Percentiles rank a stretch among this genome's conserved stretches.
These are phyloP conservation scores for Drosophila austrosaltans DNA, from an alignment of 2,888 invertebrate genomes.

Conservation along the genomic window DNA sequence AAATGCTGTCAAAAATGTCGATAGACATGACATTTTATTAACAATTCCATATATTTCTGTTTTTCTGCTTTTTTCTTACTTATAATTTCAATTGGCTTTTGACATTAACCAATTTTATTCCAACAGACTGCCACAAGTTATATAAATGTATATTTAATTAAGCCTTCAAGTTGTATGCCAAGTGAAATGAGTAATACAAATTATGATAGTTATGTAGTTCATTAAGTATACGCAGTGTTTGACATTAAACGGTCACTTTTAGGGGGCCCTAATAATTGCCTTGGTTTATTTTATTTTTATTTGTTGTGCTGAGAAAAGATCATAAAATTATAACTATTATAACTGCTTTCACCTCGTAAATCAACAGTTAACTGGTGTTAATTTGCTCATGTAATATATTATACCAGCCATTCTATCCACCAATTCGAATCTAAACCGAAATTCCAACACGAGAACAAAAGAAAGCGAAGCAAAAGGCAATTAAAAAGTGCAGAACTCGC, in stretches of 20 bases:
- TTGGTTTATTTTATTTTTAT: neutral
- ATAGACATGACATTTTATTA: constrained; percentile 7
- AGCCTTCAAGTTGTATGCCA: constrained; percentile 3
- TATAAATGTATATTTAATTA: constrained; percentile 1
- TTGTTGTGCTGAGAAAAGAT: neutral
- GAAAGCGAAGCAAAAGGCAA: constrained; percentile 38
- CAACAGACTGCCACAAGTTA: neutral
- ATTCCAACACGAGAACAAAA: constrained; percentile 31
- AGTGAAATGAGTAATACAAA: constrained; percentile 1
- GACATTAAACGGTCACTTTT: neutral
- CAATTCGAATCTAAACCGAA: constrained; percentile 30
- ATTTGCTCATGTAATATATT: constrained; percentile 45
- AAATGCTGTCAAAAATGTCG: constrained; percentile 7
- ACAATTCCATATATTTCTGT: neutral
- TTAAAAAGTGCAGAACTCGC: constrained; percentile 19
- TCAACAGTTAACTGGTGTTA: constrained; percentile 40
- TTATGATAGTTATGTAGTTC: constrained; percentile 1
- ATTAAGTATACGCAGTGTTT: constrained; percentile 1
- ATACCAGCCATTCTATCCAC: constrained; percentile 19
- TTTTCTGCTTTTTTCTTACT: too few species aligned
- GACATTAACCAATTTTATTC: constrained; percentile 7
- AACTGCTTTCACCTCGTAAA: constrained; percentile 27
- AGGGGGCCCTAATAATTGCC: neutral
- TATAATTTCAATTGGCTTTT: neutral
- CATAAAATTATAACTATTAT: neutral